A percentile compares a stretch with the other conserved stretches of the same genome.
These are phyloP conservation scores for Pedetes capensis DNA, from an alignment of 2,113 vertebrate genomes.

Conservation along the genomic window DNA sequence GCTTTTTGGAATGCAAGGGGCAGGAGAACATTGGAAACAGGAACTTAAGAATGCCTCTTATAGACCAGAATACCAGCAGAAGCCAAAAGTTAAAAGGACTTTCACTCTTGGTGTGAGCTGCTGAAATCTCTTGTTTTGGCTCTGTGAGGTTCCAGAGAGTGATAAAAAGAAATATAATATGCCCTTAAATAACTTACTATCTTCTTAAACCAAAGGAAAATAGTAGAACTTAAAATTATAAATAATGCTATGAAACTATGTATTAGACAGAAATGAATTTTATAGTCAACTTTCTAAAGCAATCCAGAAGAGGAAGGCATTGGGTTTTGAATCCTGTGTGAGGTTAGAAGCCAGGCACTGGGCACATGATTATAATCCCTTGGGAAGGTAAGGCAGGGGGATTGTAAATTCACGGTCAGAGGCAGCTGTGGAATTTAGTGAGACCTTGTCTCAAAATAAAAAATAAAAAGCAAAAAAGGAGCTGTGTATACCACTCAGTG, in stretches of 20 bases:
- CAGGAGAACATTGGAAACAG: background rate
- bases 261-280: background rate
- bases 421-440: no score
- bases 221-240: background rate
- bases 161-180: background rate
- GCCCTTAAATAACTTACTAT: background rate
- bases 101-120: background rate
- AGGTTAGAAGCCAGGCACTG: no score
- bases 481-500: no score
- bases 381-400: no score
- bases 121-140: background rate
- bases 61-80: background rate
- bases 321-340: no score
- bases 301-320: background rate
- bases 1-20: background rate
- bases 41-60: background rate
- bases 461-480: no score
- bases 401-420: no score
- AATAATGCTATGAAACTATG: background rate
- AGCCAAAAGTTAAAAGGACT: background rate
- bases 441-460: no score
- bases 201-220: constrained; percentile 18
- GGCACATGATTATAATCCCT: no score
- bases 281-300: background rate
- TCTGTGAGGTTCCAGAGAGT: background rate